Base-by-base conservation (phyloP, 2,888 invertebrate species). In the Eupithecia centaureata region DNA sequence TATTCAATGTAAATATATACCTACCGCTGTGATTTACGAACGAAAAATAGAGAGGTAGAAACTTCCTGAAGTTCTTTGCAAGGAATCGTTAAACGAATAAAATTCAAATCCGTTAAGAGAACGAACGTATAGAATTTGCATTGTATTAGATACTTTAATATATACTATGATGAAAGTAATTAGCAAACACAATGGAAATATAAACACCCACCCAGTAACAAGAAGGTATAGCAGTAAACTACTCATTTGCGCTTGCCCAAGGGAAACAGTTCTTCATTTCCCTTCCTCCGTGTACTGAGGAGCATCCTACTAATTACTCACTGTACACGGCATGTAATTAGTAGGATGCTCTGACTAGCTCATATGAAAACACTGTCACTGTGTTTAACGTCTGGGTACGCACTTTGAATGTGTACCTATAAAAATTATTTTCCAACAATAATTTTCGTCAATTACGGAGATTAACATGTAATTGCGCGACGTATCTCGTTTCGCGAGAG, bases 1-100 rank as follows among this genome's bases (percentile, higher is more conserved):
- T 77, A 89, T 93, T 82, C 92, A 92, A 90, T 93, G 93, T 93
- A 92, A 92, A 80, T 87, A 84, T 80, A 83, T 28, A 22, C 12
- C 12, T 52, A 18, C 10, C 22, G 47, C 7, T 79, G 54, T 61
- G 65, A 12, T 64, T 38, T 42, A 59, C 33, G 22, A 18, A 18
- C 27, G 0, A 12, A 51, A 15, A 52, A 27, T 18, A 1, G 1
- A 4, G 4, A 51, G 4, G 10, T 12, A 22, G 22, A 25, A 51
- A 5, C 3, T 25, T 25, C 10, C 12, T 12, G 13, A 25, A 25
- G 12, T 4, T 51, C 13, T 25, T 13, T 25, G 5, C 1, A 25
- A 25, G 18, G 18, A 25, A 13, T 25, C 5, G 18, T 2, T 18
- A 42, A 18, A 38, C 8, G 2, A 1, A 1, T 22, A 47, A 22